phyloP scores from a whole-genome alignment of 2,888 invertebrate genomes.

The Andrena haemorrhoa region DNA sequence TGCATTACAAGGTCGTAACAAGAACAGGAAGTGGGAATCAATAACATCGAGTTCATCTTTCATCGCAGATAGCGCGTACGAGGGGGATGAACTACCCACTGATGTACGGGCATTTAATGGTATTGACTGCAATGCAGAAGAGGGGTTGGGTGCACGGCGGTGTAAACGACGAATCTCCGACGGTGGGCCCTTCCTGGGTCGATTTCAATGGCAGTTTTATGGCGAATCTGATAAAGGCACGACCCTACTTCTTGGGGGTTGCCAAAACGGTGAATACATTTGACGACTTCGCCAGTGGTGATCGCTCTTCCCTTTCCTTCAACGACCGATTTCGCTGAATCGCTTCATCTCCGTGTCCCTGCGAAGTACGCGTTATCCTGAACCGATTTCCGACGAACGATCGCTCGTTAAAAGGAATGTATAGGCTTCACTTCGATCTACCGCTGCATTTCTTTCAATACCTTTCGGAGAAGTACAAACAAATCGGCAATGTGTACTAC shows the following conservation, averaged over 20 bases:
- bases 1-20: neutral
- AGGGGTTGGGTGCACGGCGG: conserved; percentile 27
- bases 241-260: conserved; percentile 56
- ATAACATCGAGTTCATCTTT: conserved; percentile 39
- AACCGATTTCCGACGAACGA: conserved; percentile 52
- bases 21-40: conserved; percentile 31
- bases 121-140: conserved; percentile 59
- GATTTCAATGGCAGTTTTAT: conserved; percentile 73
- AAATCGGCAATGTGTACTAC: neutral
- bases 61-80: conserved; percentile 29
- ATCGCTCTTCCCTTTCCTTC: conserved; percentile 67
- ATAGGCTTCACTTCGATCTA: neutral
- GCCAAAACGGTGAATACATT: conserved; percentile 71
- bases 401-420: conserved; percentile 19
- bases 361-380: conserved; percentile 50
- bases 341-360: conserved; percentile 35
- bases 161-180: conserved; percentile 66
- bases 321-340: conserved; percentile 58
- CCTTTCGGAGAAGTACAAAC: neutral
- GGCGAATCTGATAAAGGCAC: conserved; percentile 73
- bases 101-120: conserved; percentile 77
- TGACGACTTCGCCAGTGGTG: conserved; percentile 61
- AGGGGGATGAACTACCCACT: conserved; percentile 54
- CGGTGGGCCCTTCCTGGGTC: conserved; percentile 46
- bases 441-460: neutral